Evolutionary conservation across 1,140 invertebrate genomes (phyloP).

Genomic region (Coenobita brevimanus): DNA sequence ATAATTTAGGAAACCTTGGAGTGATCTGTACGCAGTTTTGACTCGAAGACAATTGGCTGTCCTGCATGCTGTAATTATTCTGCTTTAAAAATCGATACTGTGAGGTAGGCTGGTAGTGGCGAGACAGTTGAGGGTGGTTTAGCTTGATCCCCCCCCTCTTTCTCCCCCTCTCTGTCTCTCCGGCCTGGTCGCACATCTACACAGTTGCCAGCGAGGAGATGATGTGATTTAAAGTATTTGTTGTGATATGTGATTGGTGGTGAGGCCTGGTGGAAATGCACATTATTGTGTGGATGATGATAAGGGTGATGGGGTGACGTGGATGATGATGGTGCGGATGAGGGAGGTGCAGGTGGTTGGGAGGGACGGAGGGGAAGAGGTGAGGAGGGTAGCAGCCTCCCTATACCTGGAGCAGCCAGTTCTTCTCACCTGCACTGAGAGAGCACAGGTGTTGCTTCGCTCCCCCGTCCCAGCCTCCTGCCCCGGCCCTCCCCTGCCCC

Average conservation of each 20-base stretch:
- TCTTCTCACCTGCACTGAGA: conserved; percentile 25
- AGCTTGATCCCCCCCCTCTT: background rate
- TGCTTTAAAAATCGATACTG: too few relatives aligned
- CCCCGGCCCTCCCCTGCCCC: background rate
- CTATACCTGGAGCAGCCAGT: conserved; percentile 4
- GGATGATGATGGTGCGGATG: background rate
- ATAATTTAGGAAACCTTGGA: too few relatives aligned
- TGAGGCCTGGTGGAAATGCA: background rate
- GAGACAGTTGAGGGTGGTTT: too few relatives aligned
- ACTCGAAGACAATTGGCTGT: too few relatives aligned
- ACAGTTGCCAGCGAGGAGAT: background rate
- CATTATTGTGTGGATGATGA: background rate
- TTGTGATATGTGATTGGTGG: too few relatives aligned
- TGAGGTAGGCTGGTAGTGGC: too few relatives aligned
- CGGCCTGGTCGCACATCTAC: background rate
- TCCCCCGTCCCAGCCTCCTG: background rate
- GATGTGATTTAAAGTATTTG: background rate
- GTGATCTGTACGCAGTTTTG: too few relatives aligned
- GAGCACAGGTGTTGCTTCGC: conserved; percentile 14
- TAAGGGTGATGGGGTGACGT: background rate
- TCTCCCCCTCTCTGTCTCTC: background rate
- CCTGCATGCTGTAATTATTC: too few relatives aligned
- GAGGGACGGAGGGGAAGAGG: background rate
- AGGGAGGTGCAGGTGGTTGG: background rate
- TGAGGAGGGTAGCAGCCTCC: conserved; percentile 25